phyloP scores from a whole-genome alignment of 2,113 vertebrate species.

The Strix uralensis region DNA sequence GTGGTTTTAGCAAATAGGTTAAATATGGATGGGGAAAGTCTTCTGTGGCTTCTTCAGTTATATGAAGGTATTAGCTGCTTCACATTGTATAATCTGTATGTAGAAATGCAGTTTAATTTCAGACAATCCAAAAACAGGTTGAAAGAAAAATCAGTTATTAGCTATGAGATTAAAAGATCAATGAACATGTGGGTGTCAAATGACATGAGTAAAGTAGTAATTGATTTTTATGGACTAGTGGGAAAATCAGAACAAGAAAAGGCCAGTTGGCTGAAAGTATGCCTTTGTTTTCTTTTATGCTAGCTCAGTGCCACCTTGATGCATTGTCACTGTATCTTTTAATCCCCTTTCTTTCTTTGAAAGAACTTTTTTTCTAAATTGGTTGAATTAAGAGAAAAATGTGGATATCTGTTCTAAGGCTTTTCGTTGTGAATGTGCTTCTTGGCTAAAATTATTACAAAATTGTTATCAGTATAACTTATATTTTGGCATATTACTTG shows the following conservation, averaged over 20 bases:
- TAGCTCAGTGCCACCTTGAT: not conserved
- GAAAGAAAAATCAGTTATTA: not conserved
- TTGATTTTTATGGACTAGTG: not conserved
- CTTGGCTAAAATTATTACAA: not conserved
- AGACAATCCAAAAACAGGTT: not conserved
- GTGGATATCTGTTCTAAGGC: not conserved
- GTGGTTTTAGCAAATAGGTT: not conserved
- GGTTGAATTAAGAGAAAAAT: not conserved
- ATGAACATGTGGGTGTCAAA: not conserved
- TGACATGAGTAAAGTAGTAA: not conserved
- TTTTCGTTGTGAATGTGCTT: not conserved
- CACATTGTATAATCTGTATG: not conserved
- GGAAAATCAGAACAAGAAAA: not conserved
- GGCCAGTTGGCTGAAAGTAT: not conserved
- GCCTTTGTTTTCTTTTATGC: not conserved
- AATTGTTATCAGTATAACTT: not conserved
- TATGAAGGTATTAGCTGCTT: not conserved
- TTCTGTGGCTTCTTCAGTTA: not conserved
- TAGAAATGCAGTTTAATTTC: not conserved
- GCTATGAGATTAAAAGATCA: not conserved
- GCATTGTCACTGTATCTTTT: not conserved
- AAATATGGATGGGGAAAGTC: not conserved
- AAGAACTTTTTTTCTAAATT: not conserved
- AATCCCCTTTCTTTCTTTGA: not conserved
- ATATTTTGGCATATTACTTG: not conserved